These are phyloP conservation scores for Homarus gammarus DNA, from an alignment of 2,888 invertebrate species.

Conservation along the genomic window DNA sequence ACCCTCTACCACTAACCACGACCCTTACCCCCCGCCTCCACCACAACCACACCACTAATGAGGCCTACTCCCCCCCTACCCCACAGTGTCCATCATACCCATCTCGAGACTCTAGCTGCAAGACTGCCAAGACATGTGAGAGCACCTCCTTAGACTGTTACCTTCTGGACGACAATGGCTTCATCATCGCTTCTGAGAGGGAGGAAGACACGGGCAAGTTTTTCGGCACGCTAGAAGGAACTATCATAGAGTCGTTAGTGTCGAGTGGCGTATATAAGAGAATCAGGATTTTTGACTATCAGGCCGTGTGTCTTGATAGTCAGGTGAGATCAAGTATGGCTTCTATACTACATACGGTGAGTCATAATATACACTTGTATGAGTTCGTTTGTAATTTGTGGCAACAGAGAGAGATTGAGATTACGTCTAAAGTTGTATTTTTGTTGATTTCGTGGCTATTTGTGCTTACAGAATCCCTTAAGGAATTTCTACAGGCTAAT, in stretches of 20 bases:
- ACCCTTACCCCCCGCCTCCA: too few relatives aligned
- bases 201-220: slow-evolving; percentile 92
- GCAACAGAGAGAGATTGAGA: too few relatives aligned
- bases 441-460: too few relatives aligned
- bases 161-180: slow-evolving; percentile 95
- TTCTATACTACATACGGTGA: slow-evolving; percentile 73
- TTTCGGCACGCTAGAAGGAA: slow-evolving; percentile 96
- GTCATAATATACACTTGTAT: slow-evolving; percentile 9
- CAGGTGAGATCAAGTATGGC: slow-evolving; percentile 57
- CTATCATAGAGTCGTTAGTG: slow-evolving; percentile 93
- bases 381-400: too few relatives aligned
- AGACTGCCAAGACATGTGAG: slow-evolving; percentile 86
- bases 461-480: too few relatives aligned
- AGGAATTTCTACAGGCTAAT: too few relatives aligned
- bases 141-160: slow-evolving; percentile 94
- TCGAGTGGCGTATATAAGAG: slow-evolving; percentile 94
- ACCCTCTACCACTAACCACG: too few relatives aligned
- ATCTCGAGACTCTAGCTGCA: slow-evolving; percentile 43
- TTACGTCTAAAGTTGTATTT: too few relatives aligned
- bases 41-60: too few relatives aligned
- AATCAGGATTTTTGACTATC: slow-evolving; percentile 92
- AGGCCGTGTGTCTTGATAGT: slow-evolving; percentile 89
- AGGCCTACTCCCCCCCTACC: slow-evolving; percentile 80
- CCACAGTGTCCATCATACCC: slow-evolving; percentile 68
- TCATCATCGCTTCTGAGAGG: slow-evolving; percentile 93